These are phyloP conservation scores for Drosophila nikananu DNA, from an alignment of 1,140 invertebrate species.

Conservation along the genomic window DNA sequence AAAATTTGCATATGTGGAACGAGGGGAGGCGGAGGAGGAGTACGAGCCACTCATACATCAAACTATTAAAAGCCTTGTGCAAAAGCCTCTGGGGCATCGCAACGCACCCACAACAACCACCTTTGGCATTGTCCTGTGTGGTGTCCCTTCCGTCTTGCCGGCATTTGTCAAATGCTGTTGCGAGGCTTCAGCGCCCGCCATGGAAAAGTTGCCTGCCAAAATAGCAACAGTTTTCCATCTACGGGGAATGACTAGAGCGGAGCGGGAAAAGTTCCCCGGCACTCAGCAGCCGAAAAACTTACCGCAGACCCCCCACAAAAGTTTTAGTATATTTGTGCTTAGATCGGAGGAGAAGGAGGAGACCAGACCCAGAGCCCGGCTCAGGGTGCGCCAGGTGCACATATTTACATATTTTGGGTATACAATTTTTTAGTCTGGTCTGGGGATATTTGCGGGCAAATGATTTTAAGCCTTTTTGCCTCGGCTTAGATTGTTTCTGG, in stretches of 20 bases:
- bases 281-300: slow-evolving; percentile 62
- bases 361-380: background rate
- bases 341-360: slow-evolving; percentile 9
- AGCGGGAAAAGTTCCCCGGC: slow-evolving; percentile 59
- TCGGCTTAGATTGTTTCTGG: slow-evolving; percentile 58
- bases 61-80: slow-evolving; percentile 79
- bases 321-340: slow-evolving; percentile 71
- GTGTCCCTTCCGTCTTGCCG: slow-evolving; percentile 45
- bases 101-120: slow-evolving; percentile 52
- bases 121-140: slow-evolving; percentile 32
- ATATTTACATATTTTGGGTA: slow-evolving; percentile 77
- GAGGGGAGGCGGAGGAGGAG: slow-evolving; percentile 1
- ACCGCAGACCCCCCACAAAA: slow-evolving; percentile 44
- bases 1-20: slow-evolving; percentile 73
- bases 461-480: slow-evolving; percentile 69
- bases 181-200: slow-evolving; percentile 52
- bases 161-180: slow-evolving; percentile 80
- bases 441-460: slow-evolving; percentile 67
- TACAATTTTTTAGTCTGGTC: slow-evolving; percentile 18
- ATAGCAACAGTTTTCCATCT: slow-evolving; percentile 71
- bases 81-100: slow-evolving; percentile 68
- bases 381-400: slow-evolving; percentile 59
- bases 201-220: slow-evolving; percentile 63
- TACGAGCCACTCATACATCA: slow-evolving; percentile 73
- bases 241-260: background rate